Evolutionary conservation across 2,797 vertebrate genomes (phyloP).

Genomic region (Peromyscus aztecus): DNA sequence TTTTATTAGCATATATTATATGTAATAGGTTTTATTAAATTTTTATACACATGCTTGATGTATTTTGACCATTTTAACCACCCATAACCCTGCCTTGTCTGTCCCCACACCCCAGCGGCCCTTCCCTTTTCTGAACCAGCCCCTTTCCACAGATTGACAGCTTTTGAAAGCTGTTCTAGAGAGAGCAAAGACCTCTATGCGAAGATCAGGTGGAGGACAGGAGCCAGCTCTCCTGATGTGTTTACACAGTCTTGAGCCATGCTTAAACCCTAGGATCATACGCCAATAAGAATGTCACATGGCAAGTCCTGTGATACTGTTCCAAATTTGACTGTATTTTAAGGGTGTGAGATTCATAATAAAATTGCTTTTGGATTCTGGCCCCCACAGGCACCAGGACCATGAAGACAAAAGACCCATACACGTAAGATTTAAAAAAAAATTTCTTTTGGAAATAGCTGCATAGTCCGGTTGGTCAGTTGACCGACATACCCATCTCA

Average conservation of each 20-base stretch:
- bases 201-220: not conserved
- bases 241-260: not conserved
- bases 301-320: not conserved
- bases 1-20: not conserved
- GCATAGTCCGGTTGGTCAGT: not conserved
- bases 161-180: not conserved
- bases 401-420: not conserved
- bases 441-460: too few species aligned
- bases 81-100: not conserved
- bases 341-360: not conserved
- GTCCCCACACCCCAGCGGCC: not conserved
- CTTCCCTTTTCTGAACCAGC: not conserved
- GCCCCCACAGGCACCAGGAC: too few species aligned
- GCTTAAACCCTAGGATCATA: not conserved
- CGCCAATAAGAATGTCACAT: not conserved
- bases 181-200: not conserved
- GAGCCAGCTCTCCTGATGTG: not conserved
- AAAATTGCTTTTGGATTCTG: not conserved
- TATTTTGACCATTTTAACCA: not conserved
- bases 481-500: not conserved
- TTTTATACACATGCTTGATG: not conserved
- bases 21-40: not conserved
- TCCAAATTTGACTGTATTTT: not conserved
- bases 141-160: not conserved
- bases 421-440: not conserved